A percentile compares a stretch with the other conserved stretches of the same genome.
phyloP scores from a whole-genome alignment of 1,140 invertebrate genomes.

The Zaprionus africanus region DNA sequence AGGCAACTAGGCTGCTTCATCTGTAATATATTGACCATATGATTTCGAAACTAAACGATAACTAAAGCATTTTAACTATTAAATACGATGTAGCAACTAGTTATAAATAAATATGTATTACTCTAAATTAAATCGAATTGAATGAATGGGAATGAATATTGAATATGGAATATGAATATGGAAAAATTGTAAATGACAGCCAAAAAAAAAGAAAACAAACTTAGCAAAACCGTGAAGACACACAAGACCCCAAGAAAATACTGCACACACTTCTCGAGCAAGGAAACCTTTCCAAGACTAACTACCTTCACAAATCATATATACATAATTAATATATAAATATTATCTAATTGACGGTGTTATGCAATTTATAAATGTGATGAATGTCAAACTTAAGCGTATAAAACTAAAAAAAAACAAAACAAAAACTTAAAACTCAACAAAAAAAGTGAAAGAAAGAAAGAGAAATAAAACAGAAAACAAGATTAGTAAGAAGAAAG shows the following conservation, averaged over 20 bases:
- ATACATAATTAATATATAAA: constrained; percentile 52
- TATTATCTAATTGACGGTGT: constrained; percentile 79
- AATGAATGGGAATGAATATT: constrained; percentile 29
- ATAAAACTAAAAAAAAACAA: constrained; percentile 44
- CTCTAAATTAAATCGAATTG: constrained; percentile 33
- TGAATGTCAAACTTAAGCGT: constrained; percentile 81
- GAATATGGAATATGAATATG: constrained; percentile 29
- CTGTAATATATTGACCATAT: constrained; percentile 75
- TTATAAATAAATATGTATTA: constrained; percentile 47
- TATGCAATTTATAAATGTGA: constrained; percentile 83
- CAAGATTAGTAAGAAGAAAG: constrained; percentile 64
- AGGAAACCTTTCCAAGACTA: constrained; percentile 78
- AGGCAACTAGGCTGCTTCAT: constrained; percentile 66
- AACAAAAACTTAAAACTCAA: constrained; percentile 19
- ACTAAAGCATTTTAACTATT: constrained; percentile 71
- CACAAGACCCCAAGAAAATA: constrained; percentile 34
- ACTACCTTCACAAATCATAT: constrained; percentile 79
- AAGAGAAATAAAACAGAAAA: constrained; percentile 32
- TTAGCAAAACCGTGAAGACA: constrained; percentile 18
- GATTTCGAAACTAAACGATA: constrained; percentile 57
- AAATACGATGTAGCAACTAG: constrained; percentile 53
- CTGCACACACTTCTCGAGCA: constrained; percentile 77
- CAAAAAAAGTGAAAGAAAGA: constrained; percentile 16
- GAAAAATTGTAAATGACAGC: constrained; percentile 57
- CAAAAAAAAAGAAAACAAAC: constrained; percentile 38